These are phyloP conservation scores for Dusona sp. DNA, from an alignment of 2,888 invertebrate species.

Conservation along the genomic window DNA sequence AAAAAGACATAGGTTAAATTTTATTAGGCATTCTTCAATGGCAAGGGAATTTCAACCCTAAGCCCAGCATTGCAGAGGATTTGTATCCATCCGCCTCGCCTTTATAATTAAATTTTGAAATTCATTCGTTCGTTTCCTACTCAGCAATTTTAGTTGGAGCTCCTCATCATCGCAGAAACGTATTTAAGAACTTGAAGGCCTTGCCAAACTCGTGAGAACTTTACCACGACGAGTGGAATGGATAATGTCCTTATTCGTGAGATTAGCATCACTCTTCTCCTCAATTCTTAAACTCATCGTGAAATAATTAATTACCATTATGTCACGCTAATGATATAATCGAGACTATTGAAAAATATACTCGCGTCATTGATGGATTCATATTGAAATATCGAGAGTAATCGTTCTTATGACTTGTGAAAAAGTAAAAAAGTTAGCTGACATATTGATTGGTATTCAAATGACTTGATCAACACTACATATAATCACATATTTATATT, in stretches of 20 bases:
- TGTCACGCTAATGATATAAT: conserved; percentile 66
- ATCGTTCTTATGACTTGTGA: conserved; percentile 4
- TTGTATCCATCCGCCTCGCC: conserved; percentile 30
- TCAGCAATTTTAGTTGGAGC: conserved; percentile 56
- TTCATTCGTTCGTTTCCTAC: conserved; percentile 46
- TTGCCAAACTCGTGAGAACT: conserved; percentile 60
- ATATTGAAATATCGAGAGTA: conserved; percentile 6
- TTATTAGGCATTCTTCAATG: neutral
- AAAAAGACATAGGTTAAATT: neutral
- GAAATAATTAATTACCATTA: conserved; percentile 68
- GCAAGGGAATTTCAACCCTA: conserved; percentile 4
- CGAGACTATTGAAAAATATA: conserved; percentile 26
- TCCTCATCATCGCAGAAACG: conserved; percentile 51
- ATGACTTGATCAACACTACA: neutral
- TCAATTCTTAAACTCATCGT: conserved; percentile 66
- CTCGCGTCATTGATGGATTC: conserved; percentile 13
- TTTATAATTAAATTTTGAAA: conserved; percentile 24
- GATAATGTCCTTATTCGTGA: conserved; percentile 11
- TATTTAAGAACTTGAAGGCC: conserved; percentile 45
- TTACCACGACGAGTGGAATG: conserved; percentile 26
- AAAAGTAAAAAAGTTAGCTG: neutral
- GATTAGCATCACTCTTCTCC: neutral
- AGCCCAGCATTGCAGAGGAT: neutral
- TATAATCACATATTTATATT: neutral
- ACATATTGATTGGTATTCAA: neutral